Percentiles rank a stretch among this genome's conserved stretches.
Conservation (phyloP, 1,140 invertebrate genomes). For the Zaprionus taronus region DNA sequence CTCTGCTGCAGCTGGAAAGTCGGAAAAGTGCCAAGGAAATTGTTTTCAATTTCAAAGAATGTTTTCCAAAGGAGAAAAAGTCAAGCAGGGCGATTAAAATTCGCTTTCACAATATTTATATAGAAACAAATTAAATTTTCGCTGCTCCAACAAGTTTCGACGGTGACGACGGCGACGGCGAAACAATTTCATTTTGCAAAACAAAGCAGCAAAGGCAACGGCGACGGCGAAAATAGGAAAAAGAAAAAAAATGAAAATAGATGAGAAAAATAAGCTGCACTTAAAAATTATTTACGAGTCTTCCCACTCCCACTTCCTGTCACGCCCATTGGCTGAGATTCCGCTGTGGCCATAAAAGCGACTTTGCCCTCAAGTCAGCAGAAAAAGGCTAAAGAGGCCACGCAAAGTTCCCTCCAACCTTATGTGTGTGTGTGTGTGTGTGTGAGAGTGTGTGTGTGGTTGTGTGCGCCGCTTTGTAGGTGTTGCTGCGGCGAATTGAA, state of each 20-base stretch:
- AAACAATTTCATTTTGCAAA: conserved; percentile 79
- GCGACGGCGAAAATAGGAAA: conserved; percentile 19
- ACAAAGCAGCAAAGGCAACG: conserved; percentile 53
- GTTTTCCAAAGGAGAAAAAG: conserved; percentile 54
- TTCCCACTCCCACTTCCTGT: conserved; percentile 5
- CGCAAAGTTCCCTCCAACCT: conserved; percentile 39
- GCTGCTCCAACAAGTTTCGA: conserved; percentile 68
- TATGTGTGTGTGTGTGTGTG: neutral
- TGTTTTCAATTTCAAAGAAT: conserved; percentile 78
- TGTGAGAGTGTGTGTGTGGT: conserved; percentile 15
- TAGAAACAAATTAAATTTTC: conserved; percentile 81
- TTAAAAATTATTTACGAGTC: conserved; percentile 78
- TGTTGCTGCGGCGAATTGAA: conserved; percentile 76
- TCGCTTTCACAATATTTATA: conserved; percentile 82
- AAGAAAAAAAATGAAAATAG: conserved; percentile 43
- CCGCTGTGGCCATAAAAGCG: conserved; percentile 64
- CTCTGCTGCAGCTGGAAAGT: conserved; percentile 22
- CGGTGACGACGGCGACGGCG: conserved; percentile 40
- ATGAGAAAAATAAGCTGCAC: conserved; percentile 69
- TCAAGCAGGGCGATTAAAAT: conserved; percentile 69
- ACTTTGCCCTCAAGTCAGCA: conserved; percentile 13
- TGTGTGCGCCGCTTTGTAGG: conserved; percentile 49
- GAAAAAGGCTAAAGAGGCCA: conserved; percentile 4
- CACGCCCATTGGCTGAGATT: conserved; percentile 26
- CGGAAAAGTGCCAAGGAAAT: conserved; percentile 73